Percentiles rank a stretch among this genome's conserved stretches.
Evolutionary conservation across 2,113 vertebrate genomes (phyloP).

Genomic region (Sylvia atricapilla): DNA sequence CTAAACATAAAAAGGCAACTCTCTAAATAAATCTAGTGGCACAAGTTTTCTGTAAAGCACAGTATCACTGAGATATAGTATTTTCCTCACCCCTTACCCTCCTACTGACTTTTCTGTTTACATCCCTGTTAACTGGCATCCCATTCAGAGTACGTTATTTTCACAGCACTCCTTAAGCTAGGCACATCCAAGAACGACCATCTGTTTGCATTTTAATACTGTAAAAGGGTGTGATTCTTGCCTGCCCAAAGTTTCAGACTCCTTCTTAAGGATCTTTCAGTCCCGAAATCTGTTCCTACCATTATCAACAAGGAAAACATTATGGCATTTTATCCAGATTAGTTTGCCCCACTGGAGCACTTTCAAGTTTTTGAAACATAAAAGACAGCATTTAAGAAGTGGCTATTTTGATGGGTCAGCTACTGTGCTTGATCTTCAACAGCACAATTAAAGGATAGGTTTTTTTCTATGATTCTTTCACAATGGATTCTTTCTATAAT

Average conservation of each 20-base stretch:
- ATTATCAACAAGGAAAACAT: not conserved
- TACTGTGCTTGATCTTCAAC: not conserved
- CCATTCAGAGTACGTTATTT: conserved; percentile 25
- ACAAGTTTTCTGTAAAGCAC: not conserved
- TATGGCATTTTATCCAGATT: not conserved
- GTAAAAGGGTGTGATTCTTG: not conserved
- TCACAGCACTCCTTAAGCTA: conserved; percentile 18
- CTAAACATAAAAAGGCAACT: conserved; percentile 26
- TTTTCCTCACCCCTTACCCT: conserved; percentile 2
- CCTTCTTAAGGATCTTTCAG: not conserved
- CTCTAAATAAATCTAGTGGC: conserved; percentile 16
- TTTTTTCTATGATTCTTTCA: not conserved
- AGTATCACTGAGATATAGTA: not conserved
- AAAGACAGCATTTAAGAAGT: not conserved
- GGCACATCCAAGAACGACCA: not conserved
- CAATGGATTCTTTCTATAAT: too few relatives aligned
- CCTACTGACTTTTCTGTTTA: conserved; percentile 28
- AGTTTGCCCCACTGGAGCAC: not conserved
- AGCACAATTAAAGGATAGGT: not conserved
- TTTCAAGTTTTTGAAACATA: not conserved
- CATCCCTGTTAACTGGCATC: conserved; percentile 13
- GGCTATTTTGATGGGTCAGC: not conserved
- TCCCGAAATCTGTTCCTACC: not conserved
- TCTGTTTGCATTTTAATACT: conserved; percentile 20
- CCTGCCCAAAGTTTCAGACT: not conserved